Evolutionary conservation across 2,113 vertebrate species (phyloP), one percentile per base, ranked within the genome.

Genomic region (Semnornis frantzii): DNA sequence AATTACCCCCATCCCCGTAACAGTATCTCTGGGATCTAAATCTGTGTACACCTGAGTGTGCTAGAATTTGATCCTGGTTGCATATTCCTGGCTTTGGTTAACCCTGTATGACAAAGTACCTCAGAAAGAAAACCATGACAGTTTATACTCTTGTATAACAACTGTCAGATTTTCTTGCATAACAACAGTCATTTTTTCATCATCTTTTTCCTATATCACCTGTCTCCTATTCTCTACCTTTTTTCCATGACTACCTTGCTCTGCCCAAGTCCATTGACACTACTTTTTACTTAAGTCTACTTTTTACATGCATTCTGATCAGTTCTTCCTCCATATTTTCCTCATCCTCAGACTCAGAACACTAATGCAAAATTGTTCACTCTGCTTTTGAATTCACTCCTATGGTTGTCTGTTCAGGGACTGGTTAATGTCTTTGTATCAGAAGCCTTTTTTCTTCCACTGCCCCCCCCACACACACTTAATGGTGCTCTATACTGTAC

Each of bases 221-320:
- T 55, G 10, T 82, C 39, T 66, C 11, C 44, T 28, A 58, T 73
- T 74, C 9, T 52, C 6, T 73, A 17, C 7, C 59, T 73, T 52
- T 52, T 69, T 44, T 21, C 8, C 7, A 8, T 54, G 18, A 39
- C 31, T 82, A 16, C 44, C 30, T 52, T 21, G 46, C 46, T 87
- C 52, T 71, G 24, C 3, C 42, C 28, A 42, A 37, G 34, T 6
- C 23, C 19, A 20, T 48, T 89, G 28, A 68, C 13, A 42, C 2
- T 12, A 16, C 60, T 92, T 82, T 44, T 72, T 64, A 28, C 12
- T 60, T 0, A 0, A 64, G 37, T 31, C 12, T 15, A 17, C 15
- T 42, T 69, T 64, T 66, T 89, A 70, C 57, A 54, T 34, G 18
- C 17, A 13, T 72, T 37, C 24, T 11, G 8, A 13, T 19, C 20